These are phyloP conservation scores for Pleuronectes platessa DNA, from an alignment of 2,113 vertebrate genomes.

Conservation along the genomic window DNA sequence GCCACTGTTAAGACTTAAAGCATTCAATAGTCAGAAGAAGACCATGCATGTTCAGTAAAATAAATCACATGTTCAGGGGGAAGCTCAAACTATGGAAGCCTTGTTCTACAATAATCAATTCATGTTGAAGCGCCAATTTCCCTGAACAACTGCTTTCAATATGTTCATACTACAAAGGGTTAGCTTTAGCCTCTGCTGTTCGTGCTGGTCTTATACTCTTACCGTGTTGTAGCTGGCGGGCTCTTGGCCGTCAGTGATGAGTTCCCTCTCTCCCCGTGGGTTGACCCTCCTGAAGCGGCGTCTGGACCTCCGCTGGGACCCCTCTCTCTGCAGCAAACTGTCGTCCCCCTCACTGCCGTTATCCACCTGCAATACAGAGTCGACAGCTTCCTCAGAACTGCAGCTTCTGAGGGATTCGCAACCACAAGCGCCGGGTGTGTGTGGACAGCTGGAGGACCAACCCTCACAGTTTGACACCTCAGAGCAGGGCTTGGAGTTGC, in stretches of 20 bases:
- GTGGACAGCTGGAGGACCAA: constrained; percentile 3
- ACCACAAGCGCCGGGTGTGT: not conserved
- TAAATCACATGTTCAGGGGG: not conserved
- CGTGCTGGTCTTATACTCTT: constrained; percentile 24
- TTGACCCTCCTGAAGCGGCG: constrained; percentile 91
- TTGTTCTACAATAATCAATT: not conserved
- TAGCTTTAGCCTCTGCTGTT: not conserved
- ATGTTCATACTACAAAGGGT: not conserved
- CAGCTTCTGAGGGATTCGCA: not conserved
- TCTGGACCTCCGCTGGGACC: constrained; percentile 86
- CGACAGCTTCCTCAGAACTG: constrained; percentile 62
- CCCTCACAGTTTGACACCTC: constrained; percentile 1
- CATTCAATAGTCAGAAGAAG: not conserved
- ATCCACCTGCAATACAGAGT: constrained; percentile 92
- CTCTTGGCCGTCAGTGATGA: constrained; percentile 90
- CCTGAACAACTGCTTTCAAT: not conserved
- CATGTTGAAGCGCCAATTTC: too few species aligned
- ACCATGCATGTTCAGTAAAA: not conserved
- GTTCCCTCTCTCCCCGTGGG: constrained; percentile 88
- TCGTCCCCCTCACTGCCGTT: constrained; percentile 92
- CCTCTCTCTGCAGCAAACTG: constrained; percentile 86
- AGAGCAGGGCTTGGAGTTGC: constrained; percentile 49
- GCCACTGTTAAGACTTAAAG: not conserved
- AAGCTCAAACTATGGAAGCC: not conserved
- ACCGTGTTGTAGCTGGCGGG: constrained; percentile 83